These are phyloP conservation scores for human (Homo sapiens) DNA, from an alignment of 2,113 vertebrate species.

Conservation along the genomic window DNA sequence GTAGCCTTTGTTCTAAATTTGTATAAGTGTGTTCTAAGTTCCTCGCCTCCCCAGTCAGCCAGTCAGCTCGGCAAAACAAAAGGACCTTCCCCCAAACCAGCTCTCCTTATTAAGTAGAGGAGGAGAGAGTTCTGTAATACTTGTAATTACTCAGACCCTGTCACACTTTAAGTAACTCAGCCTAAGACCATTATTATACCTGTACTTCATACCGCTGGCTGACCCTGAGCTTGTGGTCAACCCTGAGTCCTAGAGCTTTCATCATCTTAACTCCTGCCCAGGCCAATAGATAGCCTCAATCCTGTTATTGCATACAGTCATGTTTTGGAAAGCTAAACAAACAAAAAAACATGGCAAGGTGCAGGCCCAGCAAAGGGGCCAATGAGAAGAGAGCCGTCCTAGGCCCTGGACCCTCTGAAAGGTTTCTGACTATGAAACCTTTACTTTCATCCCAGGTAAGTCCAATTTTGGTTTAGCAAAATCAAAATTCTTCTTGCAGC, in stretches of 20 bases:
- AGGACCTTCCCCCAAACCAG: no score
- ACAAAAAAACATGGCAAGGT: neutral
- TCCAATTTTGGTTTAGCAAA: neutral
- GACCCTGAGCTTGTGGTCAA: neutral
- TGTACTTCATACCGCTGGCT: neutral
- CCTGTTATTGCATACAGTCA: no score
- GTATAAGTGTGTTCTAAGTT: neutral
- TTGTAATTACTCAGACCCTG: neutral
- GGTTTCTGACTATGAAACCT: neutral
- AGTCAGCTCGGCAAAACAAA: neutral
- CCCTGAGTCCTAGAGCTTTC: accelerated
- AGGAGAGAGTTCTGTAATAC: neutral
- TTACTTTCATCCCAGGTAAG: neutral
- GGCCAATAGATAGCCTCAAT: accelerated
- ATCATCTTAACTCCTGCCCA: neutral
- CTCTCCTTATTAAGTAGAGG: neutral
- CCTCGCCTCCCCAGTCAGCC: neutral
- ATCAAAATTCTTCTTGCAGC: neutral
- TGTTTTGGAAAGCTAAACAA: neutral
- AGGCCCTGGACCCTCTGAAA: no score
- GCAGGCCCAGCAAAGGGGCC: no score
- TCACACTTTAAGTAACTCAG: neutral
- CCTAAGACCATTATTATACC: neutral
- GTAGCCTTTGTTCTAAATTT: neutral
- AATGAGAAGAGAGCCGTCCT: no score